Conservation (phyloP, 2,888 invertebrate genomes). For the Lordiphosa andalusiaca region DNA sequence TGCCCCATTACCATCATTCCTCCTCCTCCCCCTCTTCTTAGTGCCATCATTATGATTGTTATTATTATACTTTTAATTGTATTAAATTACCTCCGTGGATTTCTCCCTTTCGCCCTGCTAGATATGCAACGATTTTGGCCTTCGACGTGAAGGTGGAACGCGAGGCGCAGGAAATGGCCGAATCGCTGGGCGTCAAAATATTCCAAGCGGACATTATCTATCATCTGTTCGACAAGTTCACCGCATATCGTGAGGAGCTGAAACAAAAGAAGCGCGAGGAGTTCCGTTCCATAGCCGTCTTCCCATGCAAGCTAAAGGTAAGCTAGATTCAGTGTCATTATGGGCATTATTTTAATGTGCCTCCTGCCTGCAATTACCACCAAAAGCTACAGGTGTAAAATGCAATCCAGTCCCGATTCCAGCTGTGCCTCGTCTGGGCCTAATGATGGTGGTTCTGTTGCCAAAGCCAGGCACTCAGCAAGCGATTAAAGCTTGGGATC, state of each 20-base stretch:
- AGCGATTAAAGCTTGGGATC: constrained; percentile 65
- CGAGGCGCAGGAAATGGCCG: constrained; percentile 98
- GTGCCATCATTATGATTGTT: constrained; percentile 24
- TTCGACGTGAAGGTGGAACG: constrained; percentile 99
- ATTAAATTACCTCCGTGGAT: constrained; percentile 45
- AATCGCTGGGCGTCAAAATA: constrained; percentile 94
- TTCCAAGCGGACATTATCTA: constrained; percentile 99
- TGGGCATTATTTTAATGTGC: constrained; percentile 42
- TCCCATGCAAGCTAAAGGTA: constrained; percentile 97
- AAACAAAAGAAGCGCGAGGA: constrained; percentile 95
- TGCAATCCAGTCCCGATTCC: constrained; percentile 65
- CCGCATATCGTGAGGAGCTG: constrained; percentile 93
- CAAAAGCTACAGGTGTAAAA: constrained; percentile 78
- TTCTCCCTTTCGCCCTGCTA: constrained; percentile 69
- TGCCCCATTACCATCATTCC: constrained; percentile 3
- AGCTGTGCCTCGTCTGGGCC: constrained; percentile 44
- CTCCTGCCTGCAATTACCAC: constrained; percentile 55
- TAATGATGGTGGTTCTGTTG: constrained; percentile 58
- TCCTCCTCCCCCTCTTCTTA: not conserved
- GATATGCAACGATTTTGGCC: constrained; percentile 98
- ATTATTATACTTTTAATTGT: constrained; percentile 63
- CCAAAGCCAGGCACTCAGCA: constrained; percentile 33
- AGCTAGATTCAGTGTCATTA: constrained; percentile 48
- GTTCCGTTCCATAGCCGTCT: constrained; percentile 97
- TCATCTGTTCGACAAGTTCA: constrained; percentile 99